These are phyloP conservation scores for Leptopilina syphax DNA, from an alignment of 2,888 invertebrate genomes.

Conservation along the genomic window DNA sequence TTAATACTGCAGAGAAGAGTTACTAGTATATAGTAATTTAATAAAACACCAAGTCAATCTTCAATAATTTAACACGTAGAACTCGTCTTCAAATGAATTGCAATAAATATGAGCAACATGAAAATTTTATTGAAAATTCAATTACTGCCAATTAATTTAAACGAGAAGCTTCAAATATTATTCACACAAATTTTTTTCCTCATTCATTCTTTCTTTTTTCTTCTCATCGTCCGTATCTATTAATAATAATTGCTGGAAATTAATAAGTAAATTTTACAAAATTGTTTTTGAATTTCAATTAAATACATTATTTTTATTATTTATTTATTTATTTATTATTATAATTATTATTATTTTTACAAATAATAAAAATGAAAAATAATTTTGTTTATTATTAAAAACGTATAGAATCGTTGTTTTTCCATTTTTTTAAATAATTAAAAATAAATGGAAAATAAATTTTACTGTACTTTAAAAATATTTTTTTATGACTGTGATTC, in stretches of 20 bases:
- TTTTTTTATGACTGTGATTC: too few species aligned
- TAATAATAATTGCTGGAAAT: too few species aligned
- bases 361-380: too few species aligned
- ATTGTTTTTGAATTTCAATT: too few species aligned
- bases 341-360: too few species aligned
- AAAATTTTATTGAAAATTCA: neutral
- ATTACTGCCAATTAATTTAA: neutral
- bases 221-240: neutral
- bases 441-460: neutral
- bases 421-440: too few species aligned
- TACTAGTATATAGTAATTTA: neutral
- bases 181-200: neutral
- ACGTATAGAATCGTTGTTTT: too few species aligned
- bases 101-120: slow-evolving; percentile 11
- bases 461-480: too few species aligned
- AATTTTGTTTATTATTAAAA: too few species aligned
- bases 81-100: slow-evolving; percentile 1
- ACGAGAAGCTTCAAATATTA: neutral
- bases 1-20: neutral
- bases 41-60: neutral
- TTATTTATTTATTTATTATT: too few species aligned
- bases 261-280: neutral
- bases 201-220: neutral
- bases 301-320: too few species aligned
- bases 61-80: neutral